Evolutionary conservation across 1,140 invertebrate species (phyloP).

Genomic region (Harlomillsia oculata): DNA sequence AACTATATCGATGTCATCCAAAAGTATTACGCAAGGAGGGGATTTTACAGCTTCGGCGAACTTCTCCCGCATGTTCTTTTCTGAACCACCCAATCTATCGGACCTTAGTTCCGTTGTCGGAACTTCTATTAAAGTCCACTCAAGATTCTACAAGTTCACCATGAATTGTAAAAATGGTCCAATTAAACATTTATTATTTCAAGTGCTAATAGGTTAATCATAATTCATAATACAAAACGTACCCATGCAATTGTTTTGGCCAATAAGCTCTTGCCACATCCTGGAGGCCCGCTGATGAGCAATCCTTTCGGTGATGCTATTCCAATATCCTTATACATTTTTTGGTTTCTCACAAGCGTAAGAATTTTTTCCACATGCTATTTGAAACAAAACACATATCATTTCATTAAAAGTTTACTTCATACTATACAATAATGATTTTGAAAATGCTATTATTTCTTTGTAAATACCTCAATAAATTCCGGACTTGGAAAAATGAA

Average conservation of each 20-base stretch:
- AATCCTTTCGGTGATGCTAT: slow-evolving; percentile 73
- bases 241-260: slow-evolving; percentile 87
- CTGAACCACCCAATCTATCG: slow-evolving; percentile 92
- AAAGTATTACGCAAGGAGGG: slow-evolving; percentile 78
- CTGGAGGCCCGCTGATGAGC: slow-evolving; percentile 81
- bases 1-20: slow-evolving; percentile 89
- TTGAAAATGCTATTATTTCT: too few species aligned
- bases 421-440: too few species aligned
- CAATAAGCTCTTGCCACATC: slow-evolving; percentile 67
- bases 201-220: background rate
- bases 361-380: slow-evolving; percentile 49
- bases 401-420: background rate
- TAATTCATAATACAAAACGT: slow-evolving; percentile 38
- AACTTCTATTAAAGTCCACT: slow-evolving; percentile 70
- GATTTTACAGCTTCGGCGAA: slow-evolving; percentile 69
- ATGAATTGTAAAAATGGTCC: slow-evolving; percentile 8
- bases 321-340: slow-evolving; percentile 67
- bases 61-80: slow-evolving; percentile 78
- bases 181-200: background rate
- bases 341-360: slow-evolving; percentile 71
- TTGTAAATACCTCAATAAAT: too few species aligned
- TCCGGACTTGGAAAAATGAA: too few species aligned
- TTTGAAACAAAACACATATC: background rate
- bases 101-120: slow-evolving; percentile 82
- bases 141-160: slow-evolving; percentile 43